phyloP scores from a whole-genome alignment of 2,113 vertebrate species.

The Corapipo altera region DNA sequence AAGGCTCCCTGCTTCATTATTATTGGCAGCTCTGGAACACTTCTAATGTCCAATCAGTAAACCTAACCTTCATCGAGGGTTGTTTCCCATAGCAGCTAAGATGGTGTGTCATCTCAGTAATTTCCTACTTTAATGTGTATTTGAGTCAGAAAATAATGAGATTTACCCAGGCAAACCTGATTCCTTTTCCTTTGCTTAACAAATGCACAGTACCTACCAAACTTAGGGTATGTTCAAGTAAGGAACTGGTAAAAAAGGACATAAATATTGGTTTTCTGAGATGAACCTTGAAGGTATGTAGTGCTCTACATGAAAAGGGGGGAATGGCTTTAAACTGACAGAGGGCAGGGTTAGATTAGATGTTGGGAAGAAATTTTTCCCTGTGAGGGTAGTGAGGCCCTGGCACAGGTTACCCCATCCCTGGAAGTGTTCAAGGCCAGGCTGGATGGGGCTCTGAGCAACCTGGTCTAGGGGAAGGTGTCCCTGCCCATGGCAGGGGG shows the following conservation, averaged over 20 bases:
- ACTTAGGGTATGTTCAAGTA: not conserved
- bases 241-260: not conserved
- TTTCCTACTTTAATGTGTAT: constrained; percentile 49
- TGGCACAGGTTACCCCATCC: not conserved
- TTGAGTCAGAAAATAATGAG: constrained; percentile 42
- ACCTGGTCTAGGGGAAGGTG: not conserved
- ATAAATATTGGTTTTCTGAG: not conserved
- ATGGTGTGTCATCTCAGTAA: not conserved
- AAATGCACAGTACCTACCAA: not conserved
- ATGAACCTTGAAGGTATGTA: not conserved
- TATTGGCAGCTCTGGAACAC: constrained; percentile 8
- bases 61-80: not conserved
- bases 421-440: not conserved
- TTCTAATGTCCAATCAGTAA: not conserved
- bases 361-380: not conserved
- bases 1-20: not conserved
- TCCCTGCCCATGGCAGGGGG: not conserved
- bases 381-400: not conserved
- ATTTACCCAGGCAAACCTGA: constrained; percentile 8
- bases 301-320: not conserved
- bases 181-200: constrained; percentile 10
- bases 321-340: not conserved
- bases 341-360: not conserved
- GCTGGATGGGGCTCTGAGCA: not conserved
- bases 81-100: constrained; percentile 28